Evolutionary conservation across 2,113 vertebrate genomes (phyloP).

Genomic region (Pungitius pungitius): DNA sequence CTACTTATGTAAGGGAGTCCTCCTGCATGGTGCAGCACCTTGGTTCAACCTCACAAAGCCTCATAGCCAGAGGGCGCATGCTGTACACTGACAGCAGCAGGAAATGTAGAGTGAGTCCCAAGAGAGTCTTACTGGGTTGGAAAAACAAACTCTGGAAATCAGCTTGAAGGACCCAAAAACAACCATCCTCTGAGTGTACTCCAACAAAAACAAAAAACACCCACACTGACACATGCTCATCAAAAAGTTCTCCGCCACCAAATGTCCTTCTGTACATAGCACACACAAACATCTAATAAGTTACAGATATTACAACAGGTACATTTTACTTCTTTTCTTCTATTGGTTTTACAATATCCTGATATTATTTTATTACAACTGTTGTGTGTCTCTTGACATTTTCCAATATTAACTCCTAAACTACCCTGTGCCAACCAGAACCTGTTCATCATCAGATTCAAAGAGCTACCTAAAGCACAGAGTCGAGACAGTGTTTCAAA

Average conservation of each 20-base stretch:
- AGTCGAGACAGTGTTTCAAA: constrained; percentile 33
- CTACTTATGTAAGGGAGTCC: constrained; percentile 16
- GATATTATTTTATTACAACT: constrained; percentile 32
- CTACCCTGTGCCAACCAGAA: constrained; percentile 37
- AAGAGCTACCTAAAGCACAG: constrained; percentile 44
- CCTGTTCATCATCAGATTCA: constrained; percentile 57
- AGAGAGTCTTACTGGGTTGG: constrained; percentile 2
- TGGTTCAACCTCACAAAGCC: constrained; percentile 28
- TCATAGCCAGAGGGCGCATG: constrained; percentile 18
- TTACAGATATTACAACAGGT: not conserved
- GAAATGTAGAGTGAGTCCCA: constrained; percentile 2
- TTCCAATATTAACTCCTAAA: constrained; percentile 42
- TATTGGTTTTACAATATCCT: not conserved
- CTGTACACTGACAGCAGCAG: constrained; percentile 30
- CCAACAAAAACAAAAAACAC: not conserved
- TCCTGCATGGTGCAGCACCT: constrained; percentile 3
- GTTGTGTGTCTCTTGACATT: constrained; percentile 24
- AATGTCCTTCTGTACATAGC: not conserved
- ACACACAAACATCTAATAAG: not conserved
- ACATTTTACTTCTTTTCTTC: not conserved
- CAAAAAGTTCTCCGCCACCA: no score
- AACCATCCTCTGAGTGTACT: constrained; percentile 20
- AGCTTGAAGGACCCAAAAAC: constrained; percentile 23
- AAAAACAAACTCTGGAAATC: constrained; percentile 40
- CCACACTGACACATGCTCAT: constrained; percentile 16